Conservation (phyloP, 2,888 invertebrate genomes). For the Lithosia quadra region DNA sequence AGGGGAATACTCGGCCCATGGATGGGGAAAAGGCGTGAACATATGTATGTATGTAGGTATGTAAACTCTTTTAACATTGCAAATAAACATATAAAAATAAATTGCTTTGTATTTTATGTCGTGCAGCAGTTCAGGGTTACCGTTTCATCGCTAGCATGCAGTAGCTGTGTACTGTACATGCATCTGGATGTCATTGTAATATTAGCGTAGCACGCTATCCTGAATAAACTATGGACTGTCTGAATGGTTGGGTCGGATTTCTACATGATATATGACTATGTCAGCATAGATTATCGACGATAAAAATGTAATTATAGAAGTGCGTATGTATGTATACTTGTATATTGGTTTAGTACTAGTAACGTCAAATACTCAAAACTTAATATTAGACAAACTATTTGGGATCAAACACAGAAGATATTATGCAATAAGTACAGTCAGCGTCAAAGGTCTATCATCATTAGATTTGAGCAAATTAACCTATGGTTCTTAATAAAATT, state of each 20-base stretch:
- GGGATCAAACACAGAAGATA: no score
- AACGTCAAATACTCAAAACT: background rate
- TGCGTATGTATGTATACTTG: background rate
- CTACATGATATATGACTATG: slow-evolving; percentile 18
- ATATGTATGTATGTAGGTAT: no score
- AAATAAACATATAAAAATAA: slow-evolving; percentile 35
- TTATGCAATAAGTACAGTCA: no score
- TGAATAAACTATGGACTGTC: slow-evolving; percentile 47
- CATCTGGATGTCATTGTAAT: slow-evolving; percentile 50
- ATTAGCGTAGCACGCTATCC: slow-evolving; percentile 40
- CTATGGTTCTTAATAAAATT: no score
- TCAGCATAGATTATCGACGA: slow-evolving; percentile 2
- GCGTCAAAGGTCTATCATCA: no score
- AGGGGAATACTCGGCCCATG: no score
- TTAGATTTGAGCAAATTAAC: no score
- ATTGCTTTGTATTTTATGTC: slow-evolving; percentile 41
- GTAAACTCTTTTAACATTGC: background rate
- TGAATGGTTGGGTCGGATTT: slow-evolving; percentile 24
- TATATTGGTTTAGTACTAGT: background rate
- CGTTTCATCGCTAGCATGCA: slow-evolving; percentile 39
- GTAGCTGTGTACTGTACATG: slow-evolving; percentile 34
- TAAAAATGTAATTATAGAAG: slow-evolving; percentile 13
- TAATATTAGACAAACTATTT: background rate
- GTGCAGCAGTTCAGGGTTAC: slow-evolving; percentile 52
- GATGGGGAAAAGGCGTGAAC: no score